A percentile compares a stretch with the other conserved stretches of the same genome.
These are phyloP conservation scores for Temnothorax curvispinosus DNA, from an alignment of 1,140 invertebrate genomes.

Conservation along the genomic window DNA sequence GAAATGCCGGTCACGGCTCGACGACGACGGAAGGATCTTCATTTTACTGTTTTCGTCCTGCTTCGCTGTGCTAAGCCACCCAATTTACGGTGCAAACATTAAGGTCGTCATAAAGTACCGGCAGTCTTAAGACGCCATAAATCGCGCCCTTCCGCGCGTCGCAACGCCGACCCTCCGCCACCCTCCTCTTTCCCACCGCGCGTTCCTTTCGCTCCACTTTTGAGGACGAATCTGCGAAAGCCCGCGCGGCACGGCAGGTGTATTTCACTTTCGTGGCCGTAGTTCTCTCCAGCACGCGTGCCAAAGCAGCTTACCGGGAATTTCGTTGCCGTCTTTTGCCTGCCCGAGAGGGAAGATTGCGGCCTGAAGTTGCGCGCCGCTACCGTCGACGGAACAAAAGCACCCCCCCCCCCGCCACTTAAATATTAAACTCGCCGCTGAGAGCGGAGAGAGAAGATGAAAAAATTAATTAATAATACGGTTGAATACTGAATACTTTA, in stretches of 20 bases:
- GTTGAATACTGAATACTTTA: slow-evolving; percentile 9
- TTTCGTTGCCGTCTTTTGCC: slow-evolving; percentile 53
- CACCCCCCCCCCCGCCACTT: background rate
- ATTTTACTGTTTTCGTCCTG: slow-evolving; percentile 70
- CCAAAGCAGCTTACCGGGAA: slow-evolving; percentile 53
- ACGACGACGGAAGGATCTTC: slow-evolving; percentile 47
- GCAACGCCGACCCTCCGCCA: slow-evolving; percentile 6
- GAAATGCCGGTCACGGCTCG: slow-evolving; percentile 66
- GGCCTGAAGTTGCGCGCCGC: slow-evolving; percentile 34
- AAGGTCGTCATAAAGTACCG: slow-evolving; percentile 74
- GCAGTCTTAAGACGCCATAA: slow-evolving; percentile 73
- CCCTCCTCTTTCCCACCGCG: background rate
- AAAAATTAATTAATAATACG: slow-evolving; percentile 55
- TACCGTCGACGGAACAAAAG: slow-evolving; percentile 31
- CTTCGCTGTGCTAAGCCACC: slow-evolving; percentile 65
- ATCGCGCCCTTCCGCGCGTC: slow-evolving; percentile 58
- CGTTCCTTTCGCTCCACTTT: slow-evolving; percentile 33
- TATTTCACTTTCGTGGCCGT: slow-evolving; percentile 68
- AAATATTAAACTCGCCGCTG: slow-evolving; percentile 54
- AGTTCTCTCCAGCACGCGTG: slow-evolving; percentile 53
- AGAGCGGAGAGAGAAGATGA: slow-evolving; percentile 32
- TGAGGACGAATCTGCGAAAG: slow-evolving; percentile 46
- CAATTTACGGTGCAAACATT: slow-evolving; percentile 77
- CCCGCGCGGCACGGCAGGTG: slow-evolving; percentile 51
- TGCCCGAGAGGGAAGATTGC: slow-evolving; percentile 22